Evolutionary conservation across 2,888 invertebrate genomes (phyloP).

Genomic region (Cremastinae sp.): DNA sequence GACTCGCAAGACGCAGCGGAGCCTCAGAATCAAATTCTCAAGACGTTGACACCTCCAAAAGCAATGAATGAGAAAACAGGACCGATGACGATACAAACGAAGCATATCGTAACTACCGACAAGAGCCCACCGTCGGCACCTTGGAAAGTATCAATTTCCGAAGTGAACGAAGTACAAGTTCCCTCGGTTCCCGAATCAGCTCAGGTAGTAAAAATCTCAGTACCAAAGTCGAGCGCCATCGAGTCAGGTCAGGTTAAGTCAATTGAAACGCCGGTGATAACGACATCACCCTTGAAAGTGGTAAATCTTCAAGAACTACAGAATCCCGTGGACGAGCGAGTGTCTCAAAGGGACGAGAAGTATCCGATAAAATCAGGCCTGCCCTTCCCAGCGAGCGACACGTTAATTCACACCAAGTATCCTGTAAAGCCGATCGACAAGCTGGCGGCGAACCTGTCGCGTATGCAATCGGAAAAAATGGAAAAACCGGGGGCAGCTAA

Average conservation of each 20-base stretch:
- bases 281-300: slow-evolving; percentile 74
- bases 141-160: slow-evolving; percentile 50
- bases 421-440: slow-evolving; percentile 77
- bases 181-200: not conserved
- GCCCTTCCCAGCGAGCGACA: slow-evolving; percentile 35
- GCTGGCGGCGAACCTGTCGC: slow-evolving; percentile 75
- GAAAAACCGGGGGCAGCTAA: slow-evolving; percentile 67
- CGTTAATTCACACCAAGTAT: slow-evolving; percentile 69
- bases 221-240: slow-evolving; percentile 32
- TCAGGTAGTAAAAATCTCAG: slow-evolving; percentile 19
- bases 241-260: slow-evolving; percentile 67
- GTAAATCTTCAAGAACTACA: slow-evolving; percentile 71
- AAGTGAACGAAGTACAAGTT: slow-evolving; percentile 15
- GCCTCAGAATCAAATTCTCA: slow-evolving; percentile 49
- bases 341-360: slow-evolving; percentile 42
- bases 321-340: slow-evolving; percentile 65
- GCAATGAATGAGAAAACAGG: slow-evolving; percentile 36
- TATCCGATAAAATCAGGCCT: slow-evolving; percentile 30
- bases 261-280: slow-evolving; percentile 77
- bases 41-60: slow-evolving; percentile 34
- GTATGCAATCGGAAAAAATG: slow-evolving; percentile 75
- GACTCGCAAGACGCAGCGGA: slow-evolving; percentile 65
- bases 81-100: slow-evolving; percentile 30
- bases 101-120: slow-evolving; percentile 1
- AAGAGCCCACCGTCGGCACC: slow-evolving; percentile 36